Base-by-base conservation (phyloP, 1,140 invertebrate genomes). In the Anastrepha obliqua region DNA sequence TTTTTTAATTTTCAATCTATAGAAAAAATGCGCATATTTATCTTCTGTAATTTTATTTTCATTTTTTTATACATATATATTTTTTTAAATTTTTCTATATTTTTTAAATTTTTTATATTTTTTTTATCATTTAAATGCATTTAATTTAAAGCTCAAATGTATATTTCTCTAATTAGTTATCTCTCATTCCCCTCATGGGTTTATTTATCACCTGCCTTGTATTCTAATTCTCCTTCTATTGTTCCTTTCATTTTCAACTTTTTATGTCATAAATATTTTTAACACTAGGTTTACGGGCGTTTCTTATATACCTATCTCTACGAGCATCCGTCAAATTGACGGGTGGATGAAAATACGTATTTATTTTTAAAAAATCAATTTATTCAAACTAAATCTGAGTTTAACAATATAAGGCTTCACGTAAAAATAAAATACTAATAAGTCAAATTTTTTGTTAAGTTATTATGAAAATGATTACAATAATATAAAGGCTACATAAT, bases 211-310 rank as follows among this genome's bases (percentile, higher is more conserved):
- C 9, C n/a, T 86, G 60, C 39, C 70, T 47, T 86, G 86, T 44
- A 59, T 65, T 58, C n/a, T 8, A 60, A 64, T 86, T 13, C 9
- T 6, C 44, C 60, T 17, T 3, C 42, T 39, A n/a, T 44, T 70
- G 39, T 44, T 13, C 20, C 44, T 9, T 29, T 55, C 74, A 2
- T 81, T 81, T 51, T 6, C n/a, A 81, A 42, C 44, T 17, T 55
- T 81, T 81, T 90, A 89, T 92, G 91, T 92, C 91, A 92, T 92
- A 91, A 90, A 92, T 92, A 92, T 92, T 92, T 92, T 90, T 92
- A 29, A 29, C 29, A 29, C 29, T 29, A 29, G 29, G 1, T 29
- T 29, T 29, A 29, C 29, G 29, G 29, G 29, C 29, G 29, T 29
- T 29, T 29, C 29, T n/a, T 29, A 29, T 29, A 29, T 29, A 29